Conservation (phyloP, 2,888 invertebrate species). For the Epiperipatus broadwayi region DNA sequence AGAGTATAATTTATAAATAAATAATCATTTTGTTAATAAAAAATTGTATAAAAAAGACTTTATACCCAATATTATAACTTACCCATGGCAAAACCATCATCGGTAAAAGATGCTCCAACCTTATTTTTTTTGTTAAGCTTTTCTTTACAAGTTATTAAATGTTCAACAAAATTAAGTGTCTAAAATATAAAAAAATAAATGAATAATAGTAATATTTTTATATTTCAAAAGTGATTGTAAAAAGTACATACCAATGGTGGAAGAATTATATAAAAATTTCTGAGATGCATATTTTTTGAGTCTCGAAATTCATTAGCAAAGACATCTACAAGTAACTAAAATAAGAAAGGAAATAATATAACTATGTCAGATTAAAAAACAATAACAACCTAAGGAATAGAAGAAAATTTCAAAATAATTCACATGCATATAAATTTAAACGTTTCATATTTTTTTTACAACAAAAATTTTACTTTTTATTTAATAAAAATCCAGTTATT, state of each 20-base stretch:
- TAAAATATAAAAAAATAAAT: conserved; percentile 27
- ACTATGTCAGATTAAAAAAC: too few species aligned
- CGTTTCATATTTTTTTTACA: conserved; percentile 5
- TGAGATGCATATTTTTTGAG: conserved; percentile 64
- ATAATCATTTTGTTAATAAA: too few species aligned
- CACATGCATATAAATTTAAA: background rate
- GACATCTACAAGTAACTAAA: conserved; percentile 63
- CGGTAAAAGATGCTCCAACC: conserved; percentile 72
- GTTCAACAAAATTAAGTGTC: conserved; percentile 82
- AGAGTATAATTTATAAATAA: too few species aligned
- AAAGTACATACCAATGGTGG: conserved; percentile 43
- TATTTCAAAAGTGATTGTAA: background rate
- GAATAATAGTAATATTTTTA: background rate
- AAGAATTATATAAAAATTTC: conserved; percentile 76
- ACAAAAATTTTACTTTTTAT: too few species aligned
- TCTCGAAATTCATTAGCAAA: conserved; percentile 74
- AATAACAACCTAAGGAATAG: too few species aligned
- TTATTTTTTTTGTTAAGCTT: conserved; percentile 76
- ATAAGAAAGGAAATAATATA: conserved; percentile 18
- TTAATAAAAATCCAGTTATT: too few species aligned
- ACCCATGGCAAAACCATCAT: conserved; percentile 96
- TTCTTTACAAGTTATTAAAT: conserved; percentile 74
- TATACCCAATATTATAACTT: too few species aligned
- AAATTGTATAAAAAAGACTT: too few species aligned
- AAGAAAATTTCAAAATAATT: too few species aligned